Evolutionary conservation across 2,797 vertebrate species (phyloP).

Genomic region (Pseudomugil gertrudae): DNA sequence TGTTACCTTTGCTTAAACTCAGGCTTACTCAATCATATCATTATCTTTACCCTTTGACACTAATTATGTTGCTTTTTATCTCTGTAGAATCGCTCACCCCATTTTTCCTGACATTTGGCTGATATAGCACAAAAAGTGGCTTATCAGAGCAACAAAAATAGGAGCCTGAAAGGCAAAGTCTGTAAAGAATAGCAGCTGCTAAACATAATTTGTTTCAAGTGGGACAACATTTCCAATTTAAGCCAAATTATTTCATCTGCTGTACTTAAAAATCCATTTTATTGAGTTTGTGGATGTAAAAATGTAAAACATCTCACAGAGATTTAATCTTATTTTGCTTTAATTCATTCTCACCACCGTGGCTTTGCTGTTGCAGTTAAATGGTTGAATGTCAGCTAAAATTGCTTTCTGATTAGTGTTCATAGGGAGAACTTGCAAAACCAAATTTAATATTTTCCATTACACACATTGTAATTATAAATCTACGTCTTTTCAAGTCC

Average conservation of each 20-base stretch:
- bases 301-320: slow-evolving; percentile 8
- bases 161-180: slow-evolving; percentile 20
- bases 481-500: slow-evolving; percentile 66
- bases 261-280: neutral
- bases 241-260: neutral
- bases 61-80: slow-evolving; percentile 69
- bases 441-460: slow-evolving; percentile 68
- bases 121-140: slow-evolving; percentile 44
- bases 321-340: slow-evolving; percentile 20
- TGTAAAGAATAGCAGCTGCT: slow-evolving; percentile 16
- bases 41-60: slow-evolving; percentile 61
- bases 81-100: slow-evolving; percentile 45
- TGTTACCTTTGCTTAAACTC: slow-evolving; percentile 49
- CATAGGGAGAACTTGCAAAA: slow-evolving; percentile 46
- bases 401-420: slow-evolving; percentile 63
- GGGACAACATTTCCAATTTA: neutral
- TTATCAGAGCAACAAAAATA: slow-evolving; percentile 46
- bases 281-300: slow-evolving; percentile 4
- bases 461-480: slow-evolving; percentile 70
- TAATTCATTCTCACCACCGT: slow-evolving; percentile 23
- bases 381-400: slow-evolving; percentile 56
- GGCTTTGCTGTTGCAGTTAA: slow-evolving; percentile 24
- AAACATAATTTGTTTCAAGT: slow-evolving; percentile 20
- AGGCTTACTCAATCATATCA: slow-evolving; percentile 54
- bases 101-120: slow-evolving; percentile 42